Percentiles rank a stretch among this genome's conserved stretches.
Evolutionary conservation across 2,797 vertebrate genomes (phyloP).

Genomic region (Chlorospingus semifuscus): DNA sequence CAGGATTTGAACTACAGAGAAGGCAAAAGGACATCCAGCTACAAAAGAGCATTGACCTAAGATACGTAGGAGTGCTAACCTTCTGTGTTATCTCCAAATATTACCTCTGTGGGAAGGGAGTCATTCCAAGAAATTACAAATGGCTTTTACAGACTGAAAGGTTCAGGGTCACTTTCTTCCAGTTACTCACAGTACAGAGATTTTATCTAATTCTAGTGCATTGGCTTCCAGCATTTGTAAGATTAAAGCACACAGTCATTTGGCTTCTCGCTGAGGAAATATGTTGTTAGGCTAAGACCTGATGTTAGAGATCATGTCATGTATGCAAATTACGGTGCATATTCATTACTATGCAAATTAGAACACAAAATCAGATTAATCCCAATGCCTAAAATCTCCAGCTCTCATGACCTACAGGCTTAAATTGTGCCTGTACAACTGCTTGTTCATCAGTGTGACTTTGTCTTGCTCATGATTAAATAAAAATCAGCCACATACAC

Average conservation of each 20-base stretch:
- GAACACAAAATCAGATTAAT: conserved; percentile 20
- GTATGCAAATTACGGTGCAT: not conserved
- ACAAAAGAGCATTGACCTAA: not conserved
- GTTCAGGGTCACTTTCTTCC: not conserved
- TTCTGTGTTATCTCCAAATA: not conserved
- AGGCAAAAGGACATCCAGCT: not conserved
- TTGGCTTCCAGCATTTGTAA: not conserved
- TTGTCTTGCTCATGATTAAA: not conserved
- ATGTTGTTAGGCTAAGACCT: not conserved
- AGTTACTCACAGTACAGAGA: not conserved
- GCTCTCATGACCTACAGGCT: not conserved
- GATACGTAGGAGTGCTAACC: not conserved
- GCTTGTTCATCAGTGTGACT: not conserved
- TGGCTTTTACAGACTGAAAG: not conserved
- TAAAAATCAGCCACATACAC: not conserved
- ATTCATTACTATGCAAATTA: conserved; percentile 20
- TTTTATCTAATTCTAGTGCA: not conserved
- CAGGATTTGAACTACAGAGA: not conserved
- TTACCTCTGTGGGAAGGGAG: not conserved
- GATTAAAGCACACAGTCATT: not conserved
- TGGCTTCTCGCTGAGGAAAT: conserved; percentile 6
- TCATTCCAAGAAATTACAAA: not conserved
- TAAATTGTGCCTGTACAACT: not conserved
- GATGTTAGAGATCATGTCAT: not conserved
- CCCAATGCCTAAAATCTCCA: not conserved